Evolutionary conservation across 2,888 invertebrate genomes (phyloP).

Genomic region (Merodon equestris): DNA sequence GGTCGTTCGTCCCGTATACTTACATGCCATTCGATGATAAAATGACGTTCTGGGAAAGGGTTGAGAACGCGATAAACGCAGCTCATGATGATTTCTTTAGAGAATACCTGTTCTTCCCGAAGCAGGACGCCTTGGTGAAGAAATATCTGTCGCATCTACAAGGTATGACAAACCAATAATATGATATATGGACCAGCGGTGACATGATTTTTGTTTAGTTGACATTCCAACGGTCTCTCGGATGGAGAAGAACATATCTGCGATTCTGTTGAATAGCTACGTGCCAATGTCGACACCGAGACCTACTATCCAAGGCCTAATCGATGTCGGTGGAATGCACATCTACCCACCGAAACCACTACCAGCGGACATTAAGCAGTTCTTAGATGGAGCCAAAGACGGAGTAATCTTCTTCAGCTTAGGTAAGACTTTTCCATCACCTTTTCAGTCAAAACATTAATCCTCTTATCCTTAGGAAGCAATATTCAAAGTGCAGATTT

Average conservation of each 20-base stretch:
- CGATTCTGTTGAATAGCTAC: constrained; percentile 80
- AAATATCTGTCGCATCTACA: constrained; percentile 74
- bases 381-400: constrained; percentile 77
- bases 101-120: constrained; percentile 74
- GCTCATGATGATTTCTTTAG: constrained; percentile 75
- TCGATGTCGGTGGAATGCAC: constrained; percentile 81
- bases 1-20: constrained; percentile 80
- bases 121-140: constrained; percentile 75
- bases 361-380: constrained; percentile 76
- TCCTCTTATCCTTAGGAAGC: constrained; percentile 76
- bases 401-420: constrained; percentile 80
- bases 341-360: constrained; percentile 77
- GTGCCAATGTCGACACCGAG: constrained; percentile 78
- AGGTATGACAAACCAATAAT: neutral
- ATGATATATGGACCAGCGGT: too few species aligned
- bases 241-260: constrained; percentile 79
- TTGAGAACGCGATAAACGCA: constrained; percentile 79
- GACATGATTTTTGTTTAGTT: constrained; percentile 71
- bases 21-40: constrained; percentile 79
- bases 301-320: constrained; percentile 78
- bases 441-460: neutral
- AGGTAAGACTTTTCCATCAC: constrained; percentile 71
- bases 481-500: constrained; percentile 78
- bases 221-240: constrained; percentile 77
- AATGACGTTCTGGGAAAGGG: constrained; percentile 80